These are phyloP conservation scores for Rhagoletis zephyria DNA, from an alignment of 1,140 invertebrate genomes.

Conservation along the genomic window DNA sequence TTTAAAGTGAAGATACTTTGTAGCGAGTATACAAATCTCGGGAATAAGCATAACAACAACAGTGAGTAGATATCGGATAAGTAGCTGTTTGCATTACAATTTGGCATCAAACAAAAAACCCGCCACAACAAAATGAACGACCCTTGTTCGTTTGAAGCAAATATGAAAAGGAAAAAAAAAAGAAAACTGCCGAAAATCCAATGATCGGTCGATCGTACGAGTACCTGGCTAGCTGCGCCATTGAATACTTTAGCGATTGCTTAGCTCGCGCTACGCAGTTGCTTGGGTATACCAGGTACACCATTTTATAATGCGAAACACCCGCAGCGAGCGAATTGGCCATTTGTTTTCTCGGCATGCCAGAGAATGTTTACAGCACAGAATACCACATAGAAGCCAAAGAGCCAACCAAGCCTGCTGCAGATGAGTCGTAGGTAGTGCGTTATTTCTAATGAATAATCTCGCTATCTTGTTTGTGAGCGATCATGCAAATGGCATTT, in stretches of 20 bases:
- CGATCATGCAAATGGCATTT: slow-evolving; percentile 38
- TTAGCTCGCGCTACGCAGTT: not conserved
- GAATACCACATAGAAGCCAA: not conserved
- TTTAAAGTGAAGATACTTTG: not conserved
- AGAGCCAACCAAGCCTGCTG: not conserved
- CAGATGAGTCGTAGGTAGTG: not conserved
- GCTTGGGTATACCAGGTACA: not conserved
- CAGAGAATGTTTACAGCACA: not conserved
- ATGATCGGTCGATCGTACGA: not conserved
- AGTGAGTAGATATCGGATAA: not conserved
- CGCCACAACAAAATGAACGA: slow-evolving; percentile 45
- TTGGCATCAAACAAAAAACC: slow-evolving; percentile 40
- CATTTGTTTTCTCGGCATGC: slow-evolving; percentile 3
- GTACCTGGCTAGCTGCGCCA: slow-evolving; percentile 1
- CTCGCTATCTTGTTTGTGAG: too few species aligned
- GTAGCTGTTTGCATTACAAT: slow-evolving; percentile 32
- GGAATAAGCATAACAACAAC: not conserved
- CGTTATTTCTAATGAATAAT: too few species aligned
- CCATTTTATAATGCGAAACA: slow-evolving; percentile 28
- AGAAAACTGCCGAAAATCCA: not conserved
- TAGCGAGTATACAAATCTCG: slow-evolving; percentile 32
- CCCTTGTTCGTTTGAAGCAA: not conserved
- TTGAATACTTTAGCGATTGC: not conserved
- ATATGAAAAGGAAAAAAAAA: too few species aligned
- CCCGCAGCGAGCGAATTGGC: slow-evolving; percentile 27